A percentile compares a stretch with the other conserved stretches of the same genome.
phyloP scores from a whole-genome alignment of 2,888 invertebrate genomes.

The Drosophila prostipennis region DNA sequence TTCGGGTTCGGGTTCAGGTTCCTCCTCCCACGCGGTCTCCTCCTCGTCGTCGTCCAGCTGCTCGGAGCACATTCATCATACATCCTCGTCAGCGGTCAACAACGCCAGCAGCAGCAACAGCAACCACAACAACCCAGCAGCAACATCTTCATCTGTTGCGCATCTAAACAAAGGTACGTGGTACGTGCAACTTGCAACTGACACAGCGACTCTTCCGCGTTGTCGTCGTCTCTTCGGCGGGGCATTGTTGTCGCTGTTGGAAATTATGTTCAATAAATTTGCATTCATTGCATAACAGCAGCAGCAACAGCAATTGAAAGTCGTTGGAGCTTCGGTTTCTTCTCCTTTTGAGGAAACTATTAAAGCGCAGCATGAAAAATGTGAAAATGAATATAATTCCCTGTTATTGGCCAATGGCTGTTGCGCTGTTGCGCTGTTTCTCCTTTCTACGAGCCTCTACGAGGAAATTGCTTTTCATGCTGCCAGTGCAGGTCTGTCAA shows the following conservation, averaged over 20 bases:
- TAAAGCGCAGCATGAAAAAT: constrained; percentile 69
- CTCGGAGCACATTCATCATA: constrained; percentile 56
- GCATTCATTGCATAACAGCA: constrained; percentile 56
- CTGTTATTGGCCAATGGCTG: constrained; percentile 41
- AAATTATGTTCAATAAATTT: constrained; percentile 59
- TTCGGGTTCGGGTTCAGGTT: constrained; percentile 41
- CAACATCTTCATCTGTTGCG: constrained; percentile 74
- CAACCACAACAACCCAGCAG: constrained; percentile 51
- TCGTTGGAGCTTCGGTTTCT: constrained; percentile 25
- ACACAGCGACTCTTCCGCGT: constrained; percentile 23
- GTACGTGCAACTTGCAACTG: constrained; percentile 24
- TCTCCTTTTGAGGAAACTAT: constrained; percentile 68
- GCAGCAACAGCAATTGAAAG: constrained; percentile 55
- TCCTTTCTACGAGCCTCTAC: constrained; percentile 1
- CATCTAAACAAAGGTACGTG: constrained; percentile 69
- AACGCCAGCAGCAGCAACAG: constrained; percentile 9
- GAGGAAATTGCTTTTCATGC: constrained; percentile 65
- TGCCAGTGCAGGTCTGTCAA: constrained; percentile 47
- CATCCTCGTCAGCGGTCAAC: constrained; percentile 62
- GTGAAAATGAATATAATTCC: constrained; percentile 74
- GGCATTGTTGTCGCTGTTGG: constrained; percentile 42
- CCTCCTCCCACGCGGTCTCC: constrained; percentile 61
- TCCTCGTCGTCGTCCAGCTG: constrained; percentile 69
- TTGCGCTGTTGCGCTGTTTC: constrained; percentile 33
- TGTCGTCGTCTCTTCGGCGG: constrained; percentile 20